These are phyloP conservation scores for Sebastes trivittatus DNA, from an alignment of 2,797 vertebrate species.

Conservation along the genomic window DNA sequence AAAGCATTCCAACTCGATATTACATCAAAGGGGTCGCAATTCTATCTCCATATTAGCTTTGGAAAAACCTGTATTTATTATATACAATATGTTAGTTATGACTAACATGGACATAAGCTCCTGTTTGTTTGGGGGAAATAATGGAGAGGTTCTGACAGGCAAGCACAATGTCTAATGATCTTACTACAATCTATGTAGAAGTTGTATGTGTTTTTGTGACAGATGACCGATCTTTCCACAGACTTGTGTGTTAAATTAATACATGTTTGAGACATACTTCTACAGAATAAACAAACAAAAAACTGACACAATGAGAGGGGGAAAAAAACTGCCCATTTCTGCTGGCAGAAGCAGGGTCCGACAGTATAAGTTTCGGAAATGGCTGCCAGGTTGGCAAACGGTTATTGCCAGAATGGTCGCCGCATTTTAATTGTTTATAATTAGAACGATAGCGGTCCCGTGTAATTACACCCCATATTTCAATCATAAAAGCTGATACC, in stretches of 20 bases:
- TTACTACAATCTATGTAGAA: neutral
- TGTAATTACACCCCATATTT: constrained; percentile 5
- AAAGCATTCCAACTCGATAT: neutral
- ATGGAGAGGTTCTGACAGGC: neutral
- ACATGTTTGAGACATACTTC: neutral
- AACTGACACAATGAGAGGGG: neutral
- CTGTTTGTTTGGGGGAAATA: neutral
- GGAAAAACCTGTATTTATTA: neutral
- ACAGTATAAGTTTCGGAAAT: neutral
- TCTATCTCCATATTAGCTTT: neutral
- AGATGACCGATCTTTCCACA: neutral
- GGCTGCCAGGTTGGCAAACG: neutral
- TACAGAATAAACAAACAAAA: neutral
- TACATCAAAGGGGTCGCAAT: neutral
- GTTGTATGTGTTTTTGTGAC: neutral
- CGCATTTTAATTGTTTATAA: constrained; percentile 3
- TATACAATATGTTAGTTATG: neutral
- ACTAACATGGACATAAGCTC: neutral
- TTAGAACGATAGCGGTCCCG: neutral
- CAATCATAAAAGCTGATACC: neutral
- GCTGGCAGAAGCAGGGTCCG: neutral
- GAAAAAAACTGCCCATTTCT: neutral
- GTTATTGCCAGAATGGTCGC: neutral
- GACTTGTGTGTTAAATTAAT: neutral
- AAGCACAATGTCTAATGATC: neutral